Evolutionary conservation across 2,888 invertebrate genomes (phyloP), one percentile per base, ranked within the genome.

Genomic region (Microctonus hyperodae): DNA sequence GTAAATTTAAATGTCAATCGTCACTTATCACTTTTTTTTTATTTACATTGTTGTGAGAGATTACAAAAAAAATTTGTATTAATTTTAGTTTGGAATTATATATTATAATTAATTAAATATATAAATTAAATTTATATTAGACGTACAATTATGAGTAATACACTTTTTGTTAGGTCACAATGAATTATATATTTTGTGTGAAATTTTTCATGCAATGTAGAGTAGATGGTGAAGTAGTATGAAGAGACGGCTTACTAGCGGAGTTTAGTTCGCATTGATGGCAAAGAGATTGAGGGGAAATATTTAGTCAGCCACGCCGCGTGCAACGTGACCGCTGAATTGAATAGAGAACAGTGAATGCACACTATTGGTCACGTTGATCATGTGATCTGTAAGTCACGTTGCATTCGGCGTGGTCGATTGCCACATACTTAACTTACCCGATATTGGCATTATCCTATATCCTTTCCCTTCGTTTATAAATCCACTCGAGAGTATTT

Each of bases 241-340:
- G 33, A 33, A 31, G 56, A 56, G 33, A 31, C 50, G 9, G 53
- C n/a, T n/a, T 20, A 44, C 44, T 59, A 25, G 44, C n/a, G 25
- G 25, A 28, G 16, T 59, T 59, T 44, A 48, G n/a, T 11, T 44
- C 25, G 25, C n/a, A 28, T 44, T 25, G 28, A 51, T 33, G 69
- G 58, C 58, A 31, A 64, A 62, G 68, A 44, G 60, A 62, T 22
- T 51, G 25, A 35, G 53, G n/a, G n/a, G 66, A 68, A 44, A 64
- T 58, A 48, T 65, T 48, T 63, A 22, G 35, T 55, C 31, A 69
- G 71, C 86, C 88, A 88, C 88, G 87, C 88, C 86, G 86, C 86
- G 81, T 85, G 87, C 88, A 88, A 88, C 88, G 88, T 88, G 88
- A 88, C 86, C 79, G 65, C 71, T 68, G 74, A 72, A 70, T 71